These are phyloP conservation scores for Sesia bembeciformis DNA, from an alignment of 2,888 invertebrate species.

Conservation along the genomic window DNA sequence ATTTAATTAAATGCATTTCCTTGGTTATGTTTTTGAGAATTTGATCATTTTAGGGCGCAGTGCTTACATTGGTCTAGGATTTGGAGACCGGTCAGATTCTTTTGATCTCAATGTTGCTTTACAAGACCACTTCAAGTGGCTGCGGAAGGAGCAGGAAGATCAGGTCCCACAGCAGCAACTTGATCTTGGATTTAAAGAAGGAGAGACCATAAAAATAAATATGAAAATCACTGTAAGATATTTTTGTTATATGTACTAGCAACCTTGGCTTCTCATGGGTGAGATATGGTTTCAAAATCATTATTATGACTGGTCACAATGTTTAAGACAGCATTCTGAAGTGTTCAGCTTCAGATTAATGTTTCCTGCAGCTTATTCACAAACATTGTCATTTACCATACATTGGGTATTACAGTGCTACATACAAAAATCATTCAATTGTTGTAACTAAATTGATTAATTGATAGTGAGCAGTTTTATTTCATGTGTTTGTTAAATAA, in stretches of 20 bases:
- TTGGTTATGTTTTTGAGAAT: background rate
- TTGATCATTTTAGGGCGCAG: constrained; percentile 75
- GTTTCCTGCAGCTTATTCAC: too few species aligned
- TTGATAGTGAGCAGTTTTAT: too few species aligned
- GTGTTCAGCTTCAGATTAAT: too few species aligned
- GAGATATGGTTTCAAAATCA: too few species aligned
- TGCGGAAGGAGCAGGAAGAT: constrained; percentile 86
- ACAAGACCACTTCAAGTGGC: constrained; percentile 98
- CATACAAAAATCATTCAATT: too few species aligned
- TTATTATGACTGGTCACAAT: too few species aligned
- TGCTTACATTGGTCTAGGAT: constrained; percentile 98
- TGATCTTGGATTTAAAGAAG: constrained; percentile 98
- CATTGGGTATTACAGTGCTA: too few species aligned
- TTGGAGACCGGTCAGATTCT: constrained; percentile 97
- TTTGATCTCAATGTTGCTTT: constrained; percentile 99
- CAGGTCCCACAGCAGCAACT: constrained; percentile 87
- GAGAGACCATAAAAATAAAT: constrained; percentile 99
- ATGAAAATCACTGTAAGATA: constrained; percentile 92
- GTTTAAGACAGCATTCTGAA: background rate
- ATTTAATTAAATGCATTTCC: background rate
- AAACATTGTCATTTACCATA: too few species aligned
- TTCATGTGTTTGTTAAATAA: too few species aligned
- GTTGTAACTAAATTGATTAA: too few species aligned
- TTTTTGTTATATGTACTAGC: too few species aligned
- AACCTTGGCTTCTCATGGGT: too few species aligned